phyloP scores from a whole-genome alignment of 1,140 invertebrate genomes.

The Drosophila saltans region DNA sequence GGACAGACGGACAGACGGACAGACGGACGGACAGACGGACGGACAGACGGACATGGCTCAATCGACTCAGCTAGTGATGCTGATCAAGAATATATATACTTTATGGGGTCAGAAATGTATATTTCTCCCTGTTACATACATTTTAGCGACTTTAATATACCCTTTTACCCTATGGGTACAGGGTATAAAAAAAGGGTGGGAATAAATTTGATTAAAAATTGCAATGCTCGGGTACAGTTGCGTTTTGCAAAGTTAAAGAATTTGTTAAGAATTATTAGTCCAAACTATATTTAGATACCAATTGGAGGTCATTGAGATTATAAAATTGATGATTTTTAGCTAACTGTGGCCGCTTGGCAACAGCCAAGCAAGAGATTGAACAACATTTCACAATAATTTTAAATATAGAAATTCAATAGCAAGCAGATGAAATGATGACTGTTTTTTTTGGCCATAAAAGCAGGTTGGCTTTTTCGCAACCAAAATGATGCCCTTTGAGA shows the following conservation, averaged over 20 bases:
- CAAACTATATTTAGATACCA: neutral
- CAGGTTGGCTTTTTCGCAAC: no score
- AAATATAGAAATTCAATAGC: constrained; percentile 3
- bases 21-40: no score
- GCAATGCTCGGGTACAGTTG: neutral
- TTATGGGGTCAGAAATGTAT: no score
- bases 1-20: no score
- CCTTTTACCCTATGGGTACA: no score
- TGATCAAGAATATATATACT: no score
- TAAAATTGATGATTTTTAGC: neutral
- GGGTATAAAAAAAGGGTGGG: constrained; percentile 35
- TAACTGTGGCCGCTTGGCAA: neutral
- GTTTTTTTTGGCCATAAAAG: neutral
- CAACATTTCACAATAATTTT: constrained; percentile 3
- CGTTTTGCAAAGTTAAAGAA: no score
- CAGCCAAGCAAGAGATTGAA: neutral
- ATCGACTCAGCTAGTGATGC: no score
- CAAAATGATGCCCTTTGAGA: no score
- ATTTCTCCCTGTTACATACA: no score
- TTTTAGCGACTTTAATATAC: no score
- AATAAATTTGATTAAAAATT: constrained; percentile 10
- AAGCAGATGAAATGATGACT: neutral
- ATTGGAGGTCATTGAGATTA: neutral
- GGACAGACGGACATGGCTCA: no score
- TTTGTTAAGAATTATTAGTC: neutral